These are phyloP conservation scores for Brachyopa scutellaris DNA, from an alignment of 2,888 invertebrate genomes.

Conservation along the genomic window DNA sequence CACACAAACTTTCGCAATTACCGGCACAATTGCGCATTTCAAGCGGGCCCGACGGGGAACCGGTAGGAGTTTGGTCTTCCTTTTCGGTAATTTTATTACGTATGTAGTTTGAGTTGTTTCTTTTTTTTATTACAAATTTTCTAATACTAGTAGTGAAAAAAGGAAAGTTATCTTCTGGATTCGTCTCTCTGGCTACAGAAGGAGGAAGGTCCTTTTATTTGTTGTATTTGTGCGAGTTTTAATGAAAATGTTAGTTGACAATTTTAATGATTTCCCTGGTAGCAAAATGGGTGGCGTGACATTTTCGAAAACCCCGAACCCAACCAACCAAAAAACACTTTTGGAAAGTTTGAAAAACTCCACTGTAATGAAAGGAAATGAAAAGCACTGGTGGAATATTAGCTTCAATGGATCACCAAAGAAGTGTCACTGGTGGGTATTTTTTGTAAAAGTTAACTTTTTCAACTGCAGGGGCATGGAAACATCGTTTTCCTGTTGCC, in stretches of 20 bases:
- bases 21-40: slow-evolving; percentile 41
- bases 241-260: slow-evolving; percentile 50
- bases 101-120: too few species aligned
- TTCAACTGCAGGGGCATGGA: too few species aligned
- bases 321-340: too few species aligned
- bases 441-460: too few species aligned
- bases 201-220: neutral
- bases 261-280: slow-evolving; percentile 47
- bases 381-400: slow-evolving; percentile 34
- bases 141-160: too few species aligned
- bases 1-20: slow-evolving; percentile 67
- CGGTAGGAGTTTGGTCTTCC: neutral
- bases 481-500: too few species aligned
- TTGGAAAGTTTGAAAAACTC: too few species aligned
- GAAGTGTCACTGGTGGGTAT: too few species aligned
- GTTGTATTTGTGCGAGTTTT: slow-evolving; percentile 3
- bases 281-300: neutral
- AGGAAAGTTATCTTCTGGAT: slow-evolving; percentile 25
- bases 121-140: too few species aligned
- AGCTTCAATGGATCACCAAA: slow-evolving; percentile 28
- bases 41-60: too few species aligned
- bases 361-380: slow-evolving; percentile 40
- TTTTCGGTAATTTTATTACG: slow-evolving; percentile 10
- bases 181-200: neutral
- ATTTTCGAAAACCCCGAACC: too few species aligned